Evolutionary conservation across 1,140 invertebrate genomes (phyloP), one percentile per base, ranked within the genome.

Genomic region (Pteromalus puparum): DNA sequence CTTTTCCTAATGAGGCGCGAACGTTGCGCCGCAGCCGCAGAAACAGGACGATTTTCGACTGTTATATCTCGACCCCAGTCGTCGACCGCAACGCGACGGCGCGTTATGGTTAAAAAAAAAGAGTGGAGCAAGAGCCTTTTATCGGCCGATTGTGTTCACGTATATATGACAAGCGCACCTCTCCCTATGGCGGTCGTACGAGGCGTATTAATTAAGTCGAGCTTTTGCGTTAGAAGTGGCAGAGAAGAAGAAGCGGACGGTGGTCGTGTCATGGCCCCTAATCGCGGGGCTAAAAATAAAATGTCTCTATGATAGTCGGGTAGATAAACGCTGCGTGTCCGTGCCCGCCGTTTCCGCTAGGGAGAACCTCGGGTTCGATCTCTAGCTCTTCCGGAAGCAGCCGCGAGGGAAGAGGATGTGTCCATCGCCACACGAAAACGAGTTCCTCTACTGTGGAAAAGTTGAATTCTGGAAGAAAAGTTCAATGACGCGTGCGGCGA

Each of bases 301-400:
- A 24, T 74, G 10, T 24, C 73, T 85, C 84, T 85, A 85, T 77
- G 84, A 85, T 85, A 85, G 84, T 61, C 21, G 21, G 34, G 84
- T 42, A 74, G 84, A 85, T 85, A 84, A 75, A 34, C 18, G 68
- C 30, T n/a, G 61, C 30, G 70, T 81, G 53, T 80, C 76, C 82
- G 75, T 53, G 75, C 13, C 38, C 67, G 65, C 67, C 70, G 70
- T 75, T 84, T 84, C 83, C 83, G 83, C 72, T 74, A 84, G 72
- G 68, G 68, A 26, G 76, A 80, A 53, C 34, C 68, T 80, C 70
- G 77, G 53, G 18, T 84, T 84, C 77, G 77, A 84, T 79, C 77
- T 77, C 48, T 80, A 75, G 68, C 30, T 38, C 24, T 84, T 84
- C 68, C 77, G 83, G 83, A 74, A 80, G 77, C 42, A 7, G 76